Evolutionary conservation across 2,888 invertebrate species (phyloP).

Genomic region (Isoperla grammatica): DNA sequence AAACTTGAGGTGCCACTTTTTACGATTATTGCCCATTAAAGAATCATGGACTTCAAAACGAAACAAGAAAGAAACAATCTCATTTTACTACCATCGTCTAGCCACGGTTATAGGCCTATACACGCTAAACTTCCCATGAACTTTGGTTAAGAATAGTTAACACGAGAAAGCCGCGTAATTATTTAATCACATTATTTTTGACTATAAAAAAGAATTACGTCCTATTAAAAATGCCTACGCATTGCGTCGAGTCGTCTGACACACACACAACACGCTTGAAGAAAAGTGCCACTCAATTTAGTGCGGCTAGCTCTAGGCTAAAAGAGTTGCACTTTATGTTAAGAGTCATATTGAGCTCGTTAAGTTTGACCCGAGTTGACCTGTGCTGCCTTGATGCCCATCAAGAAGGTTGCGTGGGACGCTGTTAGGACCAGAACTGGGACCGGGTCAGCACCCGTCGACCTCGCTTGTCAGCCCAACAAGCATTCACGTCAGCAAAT

Average conservation of each 20-base stretch:
- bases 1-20: not conserved
- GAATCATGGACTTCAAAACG: not conserved
- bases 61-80: not conserved
- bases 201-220: no score
- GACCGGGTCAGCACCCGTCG: not conserved
- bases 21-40: constrained; percentile 14
- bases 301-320: no score
- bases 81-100: constrained; percentile 7
- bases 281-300: constrained; percentile 9
- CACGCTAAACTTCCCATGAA: no score
- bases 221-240: no score
- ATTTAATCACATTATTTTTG: no score
- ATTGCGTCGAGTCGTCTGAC: no score
- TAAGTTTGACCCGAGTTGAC: constrained; percentile 32
- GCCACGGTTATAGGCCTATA: not conserved
- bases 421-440: no score
- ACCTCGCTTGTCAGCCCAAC: not conserved
- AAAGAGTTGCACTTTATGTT: constrained; percentile 4
- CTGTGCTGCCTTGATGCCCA: no score
- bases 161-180: no score
- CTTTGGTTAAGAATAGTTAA: no score
- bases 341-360: constrained; percentile 20
- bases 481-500: constrained; percentile 3
- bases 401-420: not conserved
- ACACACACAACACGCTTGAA: not conserved